These are phyloP conservation scores for Amphiura filiformis DNA, from an alignment of 35 echinoderm and acorn worm genomes.

Conservation along the genomic window DNA sequence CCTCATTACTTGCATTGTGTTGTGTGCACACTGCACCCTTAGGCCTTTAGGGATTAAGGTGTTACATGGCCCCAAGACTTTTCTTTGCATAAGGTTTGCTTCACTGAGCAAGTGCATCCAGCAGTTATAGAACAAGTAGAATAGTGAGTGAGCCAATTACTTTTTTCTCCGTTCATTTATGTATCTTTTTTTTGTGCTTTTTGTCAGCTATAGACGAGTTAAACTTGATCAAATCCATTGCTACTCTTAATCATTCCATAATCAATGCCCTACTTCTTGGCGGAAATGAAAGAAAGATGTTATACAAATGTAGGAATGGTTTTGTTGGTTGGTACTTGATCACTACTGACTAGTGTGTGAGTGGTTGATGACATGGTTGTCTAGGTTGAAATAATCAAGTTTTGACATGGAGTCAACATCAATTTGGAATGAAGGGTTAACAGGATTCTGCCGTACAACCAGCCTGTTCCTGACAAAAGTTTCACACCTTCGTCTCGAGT, in stretches of 20 bases:
- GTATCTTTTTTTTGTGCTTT: too few relatives aligned
- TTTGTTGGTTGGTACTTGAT: too few relatives aligned
- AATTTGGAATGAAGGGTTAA: conserved; percentile 4
- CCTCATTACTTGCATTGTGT: background rate
- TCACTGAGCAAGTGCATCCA: background rate
- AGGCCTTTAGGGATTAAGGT: background rate
- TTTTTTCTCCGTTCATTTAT: too few relatives aligned
- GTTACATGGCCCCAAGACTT: background rate
- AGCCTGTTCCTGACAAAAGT: conserved; percentile 7
- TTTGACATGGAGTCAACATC: background rate
- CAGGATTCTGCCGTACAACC: background rate
- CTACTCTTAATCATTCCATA: too few relatives aligned
- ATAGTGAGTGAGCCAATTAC: too few relatives aligned
- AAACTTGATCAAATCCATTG: too few relatives aligned
- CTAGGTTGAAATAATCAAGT: conserved; percentile 11
- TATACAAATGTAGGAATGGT: too few relatives aligned
- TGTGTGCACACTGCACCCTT: background rate
- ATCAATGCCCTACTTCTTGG: too few relatives aligned
- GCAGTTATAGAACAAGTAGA: background rate
- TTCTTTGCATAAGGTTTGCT: background rate
- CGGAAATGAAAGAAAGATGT: too few relatives aligned
- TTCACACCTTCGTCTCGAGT: background rate
- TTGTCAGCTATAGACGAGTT: too few relatives aligned
- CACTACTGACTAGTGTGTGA: too few relatives aligned
- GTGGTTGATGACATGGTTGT: too few relatives aligned